Evolutionary conservation across 2,888 invertebrate genomes (phyloP).

Genomic region (Margaritifera margaritifera): DNA sequence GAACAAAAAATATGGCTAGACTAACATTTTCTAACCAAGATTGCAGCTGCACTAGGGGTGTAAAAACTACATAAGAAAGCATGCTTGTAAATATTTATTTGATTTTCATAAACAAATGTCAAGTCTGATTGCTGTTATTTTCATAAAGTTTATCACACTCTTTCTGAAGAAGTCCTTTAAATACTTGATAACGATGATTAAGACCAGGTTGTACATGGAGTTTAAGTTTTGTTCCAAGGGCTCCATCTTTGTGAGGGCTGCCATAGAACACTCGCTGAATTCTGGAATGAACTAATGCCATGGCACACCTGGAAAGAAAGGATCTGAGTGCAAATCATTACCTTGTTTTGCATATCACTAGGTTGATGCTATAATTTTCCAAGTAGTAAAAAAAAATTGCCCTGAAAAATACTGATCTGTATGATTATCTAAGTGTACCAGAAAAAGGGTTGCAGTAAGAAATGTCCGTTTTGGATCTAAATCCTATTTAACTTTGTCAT

Average conservation of each 20-base stretch:
- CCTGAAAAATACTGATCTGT: neutral
- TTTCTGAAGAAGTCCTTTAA: conserved; percentile 34
- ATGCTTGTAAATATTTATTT: too few species aligned
- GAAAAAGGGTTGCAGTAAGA: too few species aligned
- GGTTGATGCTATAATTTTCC: neutral
- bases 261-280: conserved; percentile 86
- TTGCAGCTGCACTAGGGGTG: too few species aligned
- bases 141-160: conserved; percentile 32
- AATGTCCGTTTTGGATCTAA: too few species aligned
- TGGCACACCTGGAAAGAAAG: conserved; percentile 80
- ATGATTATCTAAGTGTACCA: too few species aligned
- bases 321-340: too few species aligned
- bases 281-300: conserved; percentile 95
- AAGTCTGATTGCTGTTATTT: conserved; percentile 6
- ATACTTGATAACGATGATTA: conserved; percentile 95
- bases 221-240: conserved; percentile 81
- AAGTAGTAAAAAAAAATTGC: neutral
- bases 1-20: too few species aligned
- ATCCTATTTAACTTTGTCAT: too few species aligned
- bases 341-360: neutral
- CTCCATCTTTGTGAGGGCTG: conserved; percentile 79
- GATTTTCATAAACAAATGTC: too few species aligned
- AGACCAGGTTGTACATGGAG: conserved; percentile 85
- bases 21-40: too few species aligned
- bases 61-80: too few species aligned